Evolutionary conservation across 64 coral and sea anemone genomes (phyloP), one percentile per base, ranked within the genome.

Genomic region (Anthopleura sola): DNA sequence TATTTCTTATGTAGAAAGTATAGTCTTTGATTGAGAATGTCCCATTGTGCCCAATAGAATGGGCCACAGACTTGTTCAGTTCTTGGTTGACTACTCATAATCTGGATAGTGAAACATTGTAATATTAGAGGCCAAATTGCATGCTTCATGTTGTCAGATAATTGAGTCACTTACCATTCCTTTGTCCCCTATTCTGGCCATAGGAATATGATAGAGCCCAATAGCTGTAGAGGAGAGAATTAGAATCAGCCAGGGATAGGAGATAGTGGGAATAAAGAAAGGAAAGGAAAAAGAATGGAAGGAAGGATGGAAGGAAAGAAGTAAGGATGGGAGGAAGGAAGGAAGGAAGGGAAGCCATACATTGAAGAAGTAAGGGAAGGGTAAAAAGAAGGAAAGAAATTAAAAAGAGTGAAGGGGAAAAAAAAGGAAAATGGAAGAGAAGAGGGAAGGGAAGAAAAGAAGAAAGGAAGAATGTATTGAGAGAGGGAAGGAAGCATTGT

Each of bases 11-110:
- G 89, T 26, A 86, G 90, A 78, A 85, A 89, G 78, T 96, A 96
- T 0, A 96, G 87, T 11, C 94, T 84, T 55, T 96, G 90, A 33
- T 92, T 74, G 3, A 82, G 83, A 66, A 56, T 83, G 24, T 96
- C 94, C 94, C 94, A 96, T 55, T 96, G 90, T n/a, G 94, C 90
- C 94, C 94, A 96, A 0, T 89, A n/a, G 82, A 96, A 96, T 11
- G 91, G 82, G 5, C 87, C 88, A 38, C 58, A 31, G 82, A 96
- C 90, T 89, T 87, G 90, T 24, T 96, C 87, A 23, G 84, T 92
- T 86, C 90, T 89, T 33, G 94, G 94, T 74, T 96, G 94, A 74
- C 90, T 88, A 64, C 90, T 95, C 86, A 95, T 95, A 82, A 95
- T 85, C 93, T 95, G 56, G 0, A 83, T 33, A 86, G 16, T 60